These are phyloP conservation scores for Oopsacas minuta DNA, from an alignment of 37 sponge, comb jelly and placozoan species.

Conservation along the genomic window DNA sequence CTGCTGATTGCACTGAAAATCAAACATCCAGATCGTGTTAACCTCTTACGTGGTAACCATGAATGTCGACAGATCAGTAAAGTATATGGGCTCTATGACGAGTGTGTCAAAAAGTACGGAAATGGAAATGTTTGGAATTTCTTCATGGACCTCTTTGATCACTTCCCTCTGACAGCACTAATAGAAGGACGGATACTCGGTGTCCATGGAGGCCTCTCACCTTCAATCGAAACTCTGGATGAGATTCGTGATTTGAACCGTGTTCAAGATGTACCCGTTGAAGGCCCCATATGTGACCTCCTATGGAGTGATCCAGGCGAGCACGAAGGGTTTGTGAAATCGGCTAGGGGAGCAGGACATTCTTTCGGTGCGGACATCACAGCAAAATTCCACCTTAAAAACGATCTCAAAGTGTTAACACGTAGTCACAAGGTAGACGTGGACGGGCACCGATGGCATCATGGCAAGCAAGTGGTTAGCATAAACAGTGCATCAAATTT, in stretches of 20 bases:
- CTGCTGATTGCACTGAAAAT: conserved; percentile 85
- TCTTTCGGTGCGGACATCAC: conserved; percentile 97
- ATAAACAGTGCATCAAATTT: conserved; percentile 99
- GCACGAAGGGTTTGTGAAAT: conserved; percentile 95
- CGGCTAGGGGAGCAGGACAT: conserved; percentile 81
- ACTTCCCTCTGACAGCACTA: conserved; percentile 87
- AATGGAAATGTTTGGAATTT: conserved; percentile 99
- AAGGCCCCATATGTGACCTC: conserved; percentile 98
- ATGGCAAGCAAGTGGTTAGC: conserved; percentile 87
- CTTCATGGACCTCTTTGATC: conserved; percentile 97
- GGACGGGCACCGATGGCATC: conserved; percentile 98
- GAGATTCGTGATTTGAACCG: conserved; percentile 88
- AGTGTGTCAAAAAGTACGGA: conserved; percentile 93
- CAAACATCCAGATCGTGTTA: conserved; percentile 75
- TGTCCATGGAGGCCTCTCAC: conserved; percentile 94
- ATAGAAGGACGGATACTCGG: conserved; percentile 95
- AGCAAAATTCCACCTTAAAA: conserved; percentile 90
- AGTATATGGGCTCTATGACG: conserved; percentile 98
- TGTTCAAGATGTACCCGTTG: conserved; percentile 94
- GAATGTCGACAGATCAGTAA: conserved; percentile 95
- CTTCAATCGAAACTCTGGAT: conserved; percentile 97
- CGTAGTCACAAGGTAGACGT: conserved; percentile 95
- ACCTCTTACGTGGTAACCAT: conserved; percentile 92
- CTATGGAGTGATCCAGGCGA: conserved; percentile 98
- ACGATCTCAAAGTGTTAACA: conserved; percentile 77